Evolutionary conservation across 2,888 invertebrate genomes (phyloP).

Genomic region (Pyrgus malvae): DNA sequence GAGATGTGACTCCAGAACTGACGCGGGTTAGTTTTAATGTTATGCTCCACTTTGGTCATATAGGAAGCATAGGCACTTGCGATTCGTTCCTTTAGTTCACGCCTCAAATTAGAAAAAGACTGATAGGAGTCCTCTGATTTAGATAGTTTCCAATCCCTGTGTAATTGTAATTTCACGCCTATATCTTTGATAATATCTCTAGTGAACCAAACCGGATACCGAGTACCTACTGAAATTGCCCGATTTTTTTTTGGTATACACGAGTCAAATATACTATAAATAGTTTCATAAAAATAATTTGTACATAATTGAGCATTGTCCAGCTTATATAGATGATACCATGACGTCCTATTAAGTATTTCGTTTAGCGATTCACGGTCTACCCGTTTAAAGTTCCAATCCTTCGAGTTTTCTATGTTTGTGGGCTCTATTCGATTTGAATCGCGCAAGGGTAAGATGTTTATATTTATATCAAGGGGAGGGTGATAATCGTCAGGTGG

Average conservation of each 20-base stretch:
- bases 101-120: no score
- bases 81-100: not conserved
- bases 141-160: no score
- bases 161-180: no score
- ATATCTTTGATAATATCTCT: not conserved
- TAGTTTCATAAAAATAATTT: not conserved
- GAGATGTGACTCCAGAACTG: slow-evolving; percentile 8
- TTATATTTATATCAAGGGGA: not conserved
- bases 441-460: not conserved
- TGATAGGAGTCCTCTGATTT: no score
- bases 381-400: slow-evolving; percentile 5
- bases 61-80: not conserved
- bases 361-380: not conserved
- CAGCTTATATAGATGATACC: not conserved
- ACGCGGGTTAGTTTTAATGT: slow-evolving; percentile 1
- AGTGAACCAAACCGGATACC: slow-evolving; percentile 10
- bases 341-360: not conserved
- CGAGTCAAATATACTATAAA: slow-evolving; percentile 1
- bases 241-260: slow-evolving; percentile 11
- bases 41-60: not conserved
- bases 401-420: not conserved
- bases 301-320: not conserved
- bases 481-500: slow-evolving; percentile 13
- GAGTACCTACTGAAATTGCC: not conserved
- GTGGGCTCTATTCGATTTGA: not conserved